Percentiles rank a stretch among this genome's conserved stretches.
Conservation (phyloP, 2,797 vertebrate species). For the Diceros bicornis region DNA sequence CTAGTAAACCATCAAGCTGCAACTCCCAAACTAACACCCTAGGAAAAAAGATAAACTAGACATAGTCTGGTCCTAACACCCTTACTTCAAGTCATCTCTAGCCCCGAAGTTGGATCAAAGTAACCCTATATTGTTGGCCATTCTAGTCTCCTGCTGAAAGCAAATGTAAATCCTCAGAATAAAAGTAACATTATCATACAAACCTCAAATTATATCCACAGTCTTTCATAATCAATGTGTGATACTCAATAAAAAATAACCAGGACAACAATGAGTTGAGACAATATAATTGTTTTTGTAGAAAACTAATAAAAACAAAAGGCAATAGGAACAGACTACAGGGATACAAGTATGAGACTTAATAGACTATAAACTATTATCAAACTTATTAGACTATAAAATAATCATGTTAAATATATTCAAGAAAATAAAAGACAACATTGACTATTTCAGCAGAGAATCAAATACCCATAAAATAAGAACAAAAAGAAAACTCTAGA, state of each 20-base stretch:
- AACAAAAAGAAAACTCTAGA: conserved; percentile 32
- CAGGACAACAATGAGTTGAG: background rate
- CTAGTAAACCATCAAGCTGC: background rate
- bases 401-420: background rate
- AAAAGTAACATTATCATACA: background rate
- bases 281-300: background rate
- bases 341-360: background rate
- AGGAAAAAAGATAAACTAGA: background rate
- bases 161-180: background rate
- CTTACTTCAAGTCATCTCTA: background rate
- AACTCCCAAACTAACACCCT: background rate
- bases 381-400: background rate
- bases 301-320: conserved; percentile 40
- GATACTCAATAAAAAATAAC: background rate
- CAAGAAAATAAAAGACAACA: conserved; percentile 2
- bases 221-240: background rate
- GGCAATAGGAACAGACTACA: background rate
- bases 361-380: background rate
- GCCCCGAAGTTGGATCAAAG: background rate
- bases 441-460: background rate
- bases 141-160: background rate
- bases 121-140: background rate
- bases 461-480: background rate
- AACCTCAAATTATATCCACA: background rate
- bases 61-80: background rate